These are phyloP conservation scores for Podotricha telesiphe DNA, from an alignment of 2,888 invertebrate genomes.

Conservation along the genomic window DNA sequence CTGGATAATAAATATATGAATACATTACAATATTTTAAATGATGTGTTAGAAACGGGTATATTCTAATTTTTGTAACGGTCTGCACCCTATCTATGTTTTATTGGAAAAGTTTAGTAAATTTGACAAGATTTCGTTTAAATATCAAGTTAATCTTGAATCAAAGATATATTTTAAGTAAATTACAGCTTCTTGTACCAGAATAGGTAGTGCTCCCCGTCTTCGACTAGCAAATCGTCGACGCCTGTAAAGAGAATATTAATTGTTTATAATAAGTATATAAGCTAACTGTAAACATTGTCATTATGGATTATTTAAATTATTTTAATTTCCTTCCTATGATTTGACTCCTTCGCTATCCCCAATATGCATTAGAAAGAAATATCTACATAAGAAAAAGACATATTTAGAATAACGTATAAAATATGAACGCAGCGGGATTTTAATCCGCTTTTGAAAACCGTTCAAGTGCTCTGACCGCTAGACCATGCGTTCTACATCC, in stretches of 20 bases:
- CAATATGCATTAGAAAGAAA: too few species aligned
- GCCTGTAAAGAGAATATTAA: slow-evolving; percentile 81
- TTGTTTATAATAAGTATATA: not conserved
- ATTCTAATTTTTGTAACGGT: slow-evolving; percentile 17
- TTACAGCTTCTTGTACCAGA: slow-evolving; percentile 97
- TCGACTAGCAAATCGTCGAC: slow-evolving; percentile 94
- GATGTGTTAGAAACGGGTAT: not conserved
- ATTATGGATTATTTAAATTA: too few species aligned
- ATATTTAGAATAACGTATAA: too few species aligned
- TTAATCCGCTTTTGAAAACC: too few species aligned
- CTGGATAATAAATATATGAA: not conserved
- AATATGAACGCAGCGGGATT: too few species aligned
- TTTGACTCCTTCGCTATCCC: too few species aligned
- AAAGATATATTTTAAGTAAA: slow-evolving; percentile 16
- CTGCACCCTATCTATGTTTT: slow-evolving; percentile 12
- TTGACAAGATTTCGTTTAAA: slow-evolving; percentile 1
- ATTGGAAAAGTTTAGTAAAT: slow-evolving; percentile 15
- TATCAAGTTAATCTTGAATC: slow-evolving; percentile 11
- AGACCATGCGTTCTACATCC: too few species aligned
- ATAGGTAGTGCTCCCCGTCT: slow-evolving; percentile 94
- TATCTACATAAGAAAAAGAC: too few species aligned
- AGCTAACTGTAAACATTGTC: too few species aligned
- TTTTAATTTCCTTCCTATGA: too few species aligned
- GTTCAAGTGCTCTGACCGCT: too few species aligned
- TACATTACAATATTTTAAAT: not conserved